Evolutionary conservation across 1,140 invertebrate genomes (phyloP), one percentile per base, ranked within the genome.

Genomic region (Lordiphosa collinella): DNA sequence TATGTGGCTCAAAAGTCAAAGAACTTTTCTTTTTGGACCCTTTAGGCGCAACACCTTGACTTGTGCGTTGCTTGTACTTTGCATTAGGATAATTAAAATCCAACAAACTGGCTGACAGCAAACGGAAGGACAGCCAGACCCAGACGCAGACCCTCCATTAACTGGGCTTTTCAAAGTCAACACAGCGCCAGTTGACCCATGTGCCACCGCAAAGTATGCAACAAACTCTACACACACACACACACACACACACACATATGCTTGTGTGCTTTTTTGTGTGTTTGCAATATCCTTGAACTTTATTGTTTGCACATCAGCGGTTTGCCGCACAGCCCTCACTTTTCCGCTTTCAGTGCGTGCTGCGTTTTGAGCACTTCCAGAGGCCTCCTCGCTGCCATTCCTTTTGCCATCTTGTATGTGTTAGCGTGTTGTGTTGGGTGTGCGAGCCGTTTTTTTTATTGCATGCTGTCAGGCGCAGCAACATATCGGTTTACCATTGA

Each of bases 21-120:
- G 53, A 53, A 67, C 38, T 46, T 40, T 55, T 55, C 44, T 13
- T 32, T 9, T 2, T 4, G 12, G n/a, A 29, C 41, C 40, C 72
- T 79, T 49, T 46, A 56, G 44, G 58, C 48, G 56, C 57, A 74
- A 65, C 57, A 70, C 75, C 46, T 53, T 13, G 31, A 54, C 9
- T 57, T n/a, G n/a, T n/a, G n/a, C n/a, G n/a, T n/a, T n/a, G 59
- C 57, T 63, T 66, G 50, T 51, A 60, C 59, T 59, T 68, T 62
- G 51, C 82, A 86, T 86, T 86, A 86, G 82, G 82, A 82, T 86
- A 86, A 86, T 86, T 86, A 86, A 86, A 86, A 78, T 48, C 55
- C 60, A 72, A 54, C 63, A 71, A 67, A 80, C 44, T 63, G 36
- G 44, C 50, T 54, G 56, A 38, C 37, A 59, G 71, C 48, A 79